Evolutionary conservation across 2,113 vertebrate species (phyloP).

Genomic region (Condylura cristata): DNA sequence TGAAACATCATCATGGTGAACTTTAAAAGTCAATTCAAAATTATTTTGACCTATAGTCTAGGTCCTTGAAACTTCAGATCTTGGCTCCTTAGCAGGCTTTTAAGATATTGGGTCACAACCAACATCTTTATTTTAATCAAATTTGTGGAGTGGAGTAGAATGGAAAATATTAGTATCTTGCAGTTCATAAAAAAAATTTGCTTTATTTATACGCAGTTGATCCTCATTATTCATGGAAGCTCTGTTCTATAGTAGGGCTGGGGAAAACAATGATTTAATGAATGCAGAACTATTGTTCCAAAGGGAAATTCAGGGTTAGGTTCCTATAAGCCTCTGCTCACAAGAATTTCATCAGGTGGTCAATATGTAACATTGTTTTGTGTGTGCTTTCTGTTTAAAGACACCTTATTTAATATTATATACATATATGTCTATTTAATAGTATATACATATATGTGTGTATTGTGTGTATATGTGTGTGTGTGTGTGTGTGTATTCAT

Average conservation of each 20-base stretch:
- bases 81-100: neutral
- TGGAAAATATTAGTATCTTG: neutral
- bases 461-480: too few relatives aligned
- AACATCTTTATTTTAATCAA: neutral
- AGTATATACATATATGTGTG: too few relatives aligned
- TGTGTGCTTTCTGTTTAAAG: neutral
- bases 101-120: neutral
- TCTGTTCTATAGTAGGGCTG: neutral
- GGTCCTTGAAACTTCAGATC: neutral
- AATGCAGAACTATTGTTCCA: neutral
- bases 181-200: neutral
- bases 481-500: too few relatives aligned
- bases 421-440: too few relatives aligned
- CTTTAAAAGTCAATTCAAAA: neutral
- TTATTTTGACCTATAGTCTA: neutral
- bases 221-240: neutral
- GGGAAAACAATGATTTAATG: neutral
- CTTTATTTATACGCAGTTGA: neutral
- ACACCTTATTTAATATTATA: neutral
- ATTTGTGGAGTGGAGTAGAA: neutral
- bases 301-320: neutral
- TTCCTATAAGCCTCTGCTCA: neutral
- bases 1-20: neutral
- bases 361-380: neutral
- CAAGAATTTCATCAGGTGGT: neutral